Conservation (phyloP, 1,140 invertebrate genomes). For the Zophobas atratus region DNA sequence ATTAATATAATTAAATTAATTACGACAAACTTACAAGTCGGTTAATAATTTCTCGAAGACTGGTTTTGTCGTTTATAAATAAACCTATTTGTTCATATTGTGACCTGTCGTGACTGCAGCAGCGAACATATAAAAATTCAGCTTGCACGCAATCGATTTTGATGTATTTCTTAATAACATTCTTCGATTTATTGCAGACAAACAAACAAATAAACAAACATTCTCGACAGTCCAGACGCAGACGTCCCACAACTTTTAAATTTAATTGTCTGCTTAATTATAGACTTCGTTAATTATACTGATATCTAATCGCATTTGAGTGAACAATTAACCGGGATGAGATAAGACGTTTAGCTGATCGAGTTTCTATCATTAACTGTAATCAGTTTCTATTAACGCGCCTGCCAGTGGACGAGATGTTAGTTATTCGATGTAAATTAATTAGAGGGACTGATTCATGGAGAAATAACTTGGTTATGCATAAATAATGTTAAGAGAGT, state of each 20-base stretch:
- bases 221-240: not conserved
- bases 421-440: too few species aligned
- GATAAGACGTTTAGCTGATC: constrained; percentile 10
- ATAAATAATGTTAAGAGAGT: too few species aligned
- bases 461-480: too few species aligned
- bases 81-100: constrained; percentile 34
- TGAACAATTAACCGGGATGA: not conserved
- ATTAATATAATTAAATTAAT: constrained; percentile 9
- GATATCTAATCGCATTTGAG: constrained; percentile 14
- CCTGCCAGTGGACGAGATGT: not conserved
- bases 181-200: constrained; percentile 7
- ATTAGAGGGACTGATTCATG: too few species aligned
- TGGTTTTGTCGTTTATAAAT: constrained; percentile 17
- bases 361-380: constrained; percentile 11
- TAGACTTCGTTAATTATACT: not conserved
- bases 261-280: constrained; percentile 5
- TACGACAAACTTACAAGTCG: not conserved
- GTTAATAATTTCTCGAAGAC: constrained; percentile 6
- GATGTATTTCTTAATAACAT: constrained; percentile 45
- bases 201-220: not conserved
- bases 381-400: not conserved
- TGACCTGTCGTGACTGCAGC: constrained; percentile 37
- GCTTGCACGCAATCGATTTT: constrained; percentile 31
- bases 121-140: constrained; percentile 36
- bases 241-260: not conserved